A percentile compares a stretch with the other conserved stretches of the same genome.
These are phyloP conservation scores for Lepeophtheirus nordmannii DNA, from an alignment of 2,888 invertebrate species.

Conservation along the genomic window DNA sequence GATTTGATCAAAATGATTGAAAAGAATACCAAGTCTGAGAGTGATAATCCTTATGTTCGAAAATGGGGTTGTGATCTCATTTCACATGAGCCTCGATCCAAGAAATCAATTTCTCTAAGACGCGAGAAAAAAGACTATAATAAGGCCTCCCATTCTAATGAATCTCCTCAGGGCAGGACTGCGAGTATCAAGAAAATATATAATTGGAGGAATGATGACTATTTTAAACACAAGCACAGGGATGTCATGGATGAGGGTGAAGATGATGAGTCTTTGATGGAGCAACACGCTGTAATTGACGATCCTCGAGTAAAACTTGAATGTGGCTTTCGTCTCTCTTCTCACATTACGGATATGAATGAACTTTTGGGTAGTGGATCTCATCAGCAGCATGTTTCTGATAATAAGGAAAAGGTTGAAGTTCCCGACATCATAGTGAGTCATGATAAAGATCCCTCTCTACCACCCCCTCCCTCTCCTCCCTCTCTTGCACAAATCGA, in stretches of 20 bases:
- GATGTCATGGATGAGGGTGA: not conserved
- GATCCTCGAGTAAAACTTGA: not conserved
- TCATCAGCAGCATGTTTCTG: no score
- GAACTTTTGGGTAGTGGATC: constrained; percentile 7
- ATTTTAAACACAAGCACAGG: not conserved
- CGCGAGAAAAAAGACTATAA: not conserved
- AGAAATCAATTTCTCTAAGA: constrained; percentile 8
- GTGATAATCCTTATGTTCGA: constrained; percentile 22
- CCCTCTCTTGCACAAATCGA: constrained; percentile 11
- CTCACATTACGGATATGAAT: constrained; percentile 16
- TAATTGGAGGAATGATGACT: constrained; percentile 6
- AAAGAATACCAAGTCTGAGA: constrained; percentile 21
- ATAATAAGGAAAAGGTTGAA: not conserved
- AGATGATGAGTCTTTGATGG: not conserved
- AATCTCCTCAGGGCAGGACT: no score
- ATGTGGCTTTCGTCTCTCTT: not conserved
- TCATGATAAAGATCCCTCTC: not conserved
- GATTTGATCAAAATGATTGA: constrained; percentile 21
- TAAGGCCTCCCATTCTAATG: no score
- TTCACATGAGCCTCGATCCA: constrained; percentile 21
- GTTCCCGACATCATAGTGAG: not conserved
- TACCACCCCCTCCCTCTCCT: not conserved
- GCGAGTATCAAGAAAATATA: not conserved
- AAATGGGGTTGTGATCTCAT: constrained; percentile 25
- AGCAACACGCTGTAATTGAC: not conserved